Evolutionary conservation across 2,888 invertebrate species (phyloP).

Genomic region (Panopea generosa): DNA sequence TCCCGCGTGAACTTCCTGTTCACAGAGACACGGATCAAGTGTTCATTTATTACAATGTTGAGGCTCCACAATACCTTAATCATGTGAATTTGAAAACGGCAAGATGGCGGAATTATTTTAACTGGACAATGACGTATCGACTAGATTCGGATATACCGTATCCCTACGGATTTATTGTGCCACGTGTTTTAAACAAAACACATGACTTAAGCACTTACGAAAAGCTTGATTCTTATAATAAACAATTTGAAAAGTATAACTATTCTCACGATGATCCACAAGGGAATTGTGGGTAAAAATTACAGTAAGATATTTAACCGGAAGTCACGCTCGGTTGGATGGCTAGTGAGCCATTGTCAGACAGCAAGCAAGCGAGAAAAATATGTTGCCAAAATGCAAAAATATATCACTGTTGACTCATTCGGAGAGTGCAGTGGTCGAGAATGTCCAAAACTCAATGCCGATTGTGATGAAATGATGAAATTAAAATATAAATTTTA

Average conservation of each 20-base stretch:
- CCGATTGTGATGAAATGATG: constrained; percentile 21
- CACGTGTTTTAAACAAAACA: background rate
- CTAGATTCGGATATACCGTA: constrained; percentile 58
- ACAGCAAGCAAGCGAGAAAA: constrained; percentile 53
- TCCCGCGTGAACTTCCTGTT: constrained; percentile 26
- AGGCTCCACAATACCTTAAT: constrained; percentile 40
- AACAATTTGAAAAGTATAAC: too few relatives aligned
- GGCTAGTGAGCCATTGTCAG: constrained; percentile 57
- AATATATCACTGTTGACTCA: constrained; percentile 45
- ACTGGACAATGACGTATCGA: constrained; percentile 63
- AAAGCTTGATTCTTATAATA: background rate
- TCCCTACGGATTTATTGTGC: constrained; percentile 40
- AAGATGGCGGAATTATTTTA: constrained; percentile 17
- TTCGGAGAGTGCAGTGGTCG: constrained; percentile 49
- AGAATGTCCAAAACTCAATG: constrained; percentile 43
- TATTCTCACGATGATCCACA: too few relatives aligned
- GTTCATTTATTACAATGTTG: constrained; percentile 34
- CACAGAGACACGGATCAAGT: constrained; percentile 28
- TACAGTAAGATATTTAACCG: constrained; percentile 25
- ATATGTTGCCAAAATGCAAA: constrained; percentile 39
- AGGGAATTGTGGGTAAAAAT: constrained; percentile 10
- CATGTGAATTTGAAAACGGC: background rate
- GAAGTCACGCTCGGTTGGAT: constrained; percentile 39
- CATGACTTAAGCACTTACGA: background rate
- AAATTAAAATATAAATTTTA: constrained; percentile 54